Base-by-base conservation (phyloP, 2,888 invertebrate species). In the Netelia melanura region DNA sequence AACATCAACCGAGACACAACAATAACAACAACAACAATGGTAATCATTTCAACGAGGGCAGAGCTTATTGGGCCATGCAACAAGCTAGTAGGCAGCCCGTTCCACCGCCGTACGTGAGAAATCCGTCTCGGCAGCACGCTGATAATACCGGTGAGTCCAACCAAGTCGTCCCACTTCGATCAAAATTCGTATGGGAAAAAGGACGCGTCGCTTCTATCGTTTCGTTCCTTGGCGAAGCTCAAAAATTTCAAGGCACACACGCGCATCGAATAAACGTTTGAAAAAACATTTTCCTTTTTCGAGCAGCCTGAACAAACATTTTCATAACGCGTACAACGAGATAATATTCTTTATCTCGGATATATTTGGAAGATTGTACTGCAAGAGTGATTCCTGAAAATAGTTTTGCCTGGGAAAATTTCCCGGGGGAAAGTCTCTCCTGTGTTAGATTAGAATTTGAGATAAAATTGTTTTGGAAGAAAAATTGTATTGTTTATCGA, bases 61-160 rank as follows among this genome's bases (percentile, higher is more conserved):
- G 92, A 81, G 91, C 90, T 86, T 93, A 93, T 84, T 93, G 93
- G 93, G 92, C 92, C 78, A 92, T 93, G 91, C 93, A 93, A 83
- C 86, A 81, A 44, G 76, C 81, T 67, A 86, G 90, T 61, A 91
- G 91, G 83, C 89, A 89, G 64, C 87, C 89, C 70, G 87, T 91
- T 17, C 89, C 91, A 30, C 90, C 91, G n/a, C 87, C 91, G 5
- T 92, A 92, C 62, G 91, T 91, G 81, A 90, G 93, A 77, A 92
- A 88, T 87, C 91, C 92, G 85, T 92, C 93, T 87, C 89, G 91
- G 64, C 92, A 92, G 48, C 93, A 92, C 68, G 87, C 85, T 52
- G 93, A 93, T 87, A 90, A 93, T 78, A 90, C 92, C 54, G 93
- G 93, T 93, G 83, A 88, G 86, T 81, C 14, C 11, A n/a, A 30